phyloP scores from a whole-genome alignment of 2,113 vertebrate genomes.

The Hippoglossus stenolepis region DNA sequence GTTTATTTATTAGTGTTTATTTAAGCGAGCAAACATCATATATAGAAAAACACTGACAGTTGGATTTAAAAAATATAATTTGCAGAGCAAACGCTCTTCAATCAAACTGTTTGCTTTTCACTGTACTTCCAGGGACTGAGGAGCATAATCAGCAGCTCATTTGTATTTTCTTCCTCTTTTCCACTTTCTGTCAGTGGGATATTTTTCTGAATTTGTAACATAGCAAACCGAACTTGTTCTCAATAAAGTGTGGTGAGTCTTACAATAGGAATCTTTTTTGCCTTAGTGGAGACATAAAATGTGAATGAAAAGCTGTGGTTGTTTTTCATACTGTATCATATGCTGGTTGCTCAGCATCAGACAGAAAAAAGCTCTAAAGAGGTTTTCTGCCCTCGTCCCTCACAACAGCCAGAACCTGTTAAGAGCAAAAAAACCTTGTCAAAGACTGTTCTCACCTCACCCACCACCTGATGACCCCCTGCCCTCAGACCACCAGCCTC shows the following conservation, averaged over 20 bases:
- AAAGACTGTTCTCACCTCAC: too few relatives aligned
- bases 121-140: slow-evolving; percentile 34
- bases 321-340: too few relatives aligned
- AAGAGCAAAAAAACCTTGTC: too few relatives aligned
- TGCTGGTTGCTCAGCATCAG: too few relatives aligned
- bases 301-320: background rate
- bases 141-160: slow-evolving; percentile 63
- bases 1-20: slow-evolving; percentile 5
- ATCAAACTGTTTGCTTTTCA: slow-evolving; percentile 47
- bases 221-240: background rate
- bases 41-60: slow-evolving; percentile 8
- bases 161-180: slow-evolving; percentile 6
- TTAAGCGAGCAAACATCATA: background rate
- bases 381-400: too few relatives aligned
- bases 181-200: slow-evolving; percentile 15
- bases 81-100: slow-evolving; percentile 31
- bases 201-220: slow-evolving; percentile 1
- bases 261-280: background rate
- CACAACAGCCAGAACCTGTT: too few relatives aligned
- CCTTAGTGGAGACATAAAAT: background rate
- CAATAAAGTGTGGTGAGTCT: background rate
- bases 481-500: too few relatives aligned
- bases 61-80: slow-evolving; percentile 37
- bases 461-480: background rate
- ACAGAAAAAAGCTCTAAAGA: too few relatives aligned